A percentile compares a stretch with the other conserved stretches of the same genome.
Conservation (phyloP, 2,888 invertebrate species). For the Hanleya hanleyi region DNA sequence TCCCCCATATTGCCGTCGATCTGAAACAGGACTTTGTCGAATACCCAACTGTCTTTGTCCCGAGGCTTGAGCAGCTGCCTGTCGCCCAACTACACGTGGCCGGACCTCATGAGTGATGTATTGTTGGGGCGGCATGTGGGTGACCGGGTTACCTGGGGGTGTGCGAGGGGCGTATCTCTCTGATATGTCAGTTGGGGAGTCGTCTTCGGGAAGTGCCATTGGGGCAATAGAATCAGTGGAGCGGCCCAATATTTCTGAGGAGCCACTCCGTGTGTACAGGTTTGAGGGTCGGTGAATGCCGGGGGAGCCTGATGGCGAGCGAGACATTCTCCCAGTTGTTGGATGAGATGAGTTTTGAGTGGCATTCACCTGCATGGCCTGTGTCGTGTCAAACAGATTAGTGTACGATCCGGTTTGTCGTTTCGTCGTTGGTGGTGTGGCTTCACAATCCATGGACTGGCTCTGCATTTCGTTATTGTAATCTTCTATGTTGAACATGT, state of each 20-base stretch:
- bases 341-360: neutral
- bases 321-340: neutral
- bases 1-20: neutral
- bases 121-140: too few relatives aligned
- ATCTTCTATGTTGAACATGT: slow-evolving; percentile 45
- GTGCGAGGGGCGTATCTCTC: neutral
- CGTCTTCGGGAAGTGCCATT: neutral
- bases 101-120: neutral
- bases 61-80: neutral
- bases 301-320: neutral
- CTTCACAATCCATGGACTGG: slow-evolving; percentile 52
- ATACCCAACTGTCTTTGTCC: neutral
- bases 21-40: neutral
- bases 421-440: slow-evolving; percentile 44
- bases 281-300: neutral
- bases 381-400: slow-evolving; percentile 63
- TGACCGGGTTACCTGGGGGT: neutral
- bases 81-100: neutral
- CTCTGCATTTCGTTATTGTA: slow-evolving; percentile 51
- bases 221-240: neutral
- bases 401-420: slow-evolving; percentile 63
- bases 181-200: neutral
- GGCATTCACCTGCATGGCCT: neutral
- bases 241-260: neutral
- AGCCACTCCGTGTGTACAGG: neutral